Evolutionary conservation across 2,797 vertebrate genomes (phyloP), one percentile per base, ranked within the genome.

Genomic region (Tiaroga cobitis): DNA sequence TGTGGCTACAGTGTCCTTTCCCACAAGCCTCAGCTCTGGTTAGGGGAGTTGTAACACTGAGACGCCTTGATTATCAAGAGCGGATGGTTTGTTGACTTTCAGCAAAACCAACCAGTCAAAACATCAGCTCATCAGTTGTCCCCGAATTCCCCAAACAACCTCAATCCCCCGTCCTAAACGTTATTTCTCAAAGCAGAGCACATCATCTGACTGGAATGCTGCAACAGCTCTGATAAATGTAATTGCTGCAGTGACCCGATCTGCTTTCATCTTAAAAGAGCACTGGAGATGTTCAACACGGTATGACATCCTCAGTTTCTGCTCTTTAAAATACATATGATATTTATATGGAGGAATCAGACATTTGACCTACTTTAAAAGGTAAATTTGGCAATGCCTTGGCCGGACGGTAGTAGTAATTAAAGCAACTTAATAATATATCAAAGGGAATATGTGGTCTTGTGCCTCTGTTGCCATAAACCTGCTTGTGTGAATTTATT

Each of bases 171-270:
- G 83, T 72, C 87, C 73, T 79, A 88, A 93, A 91, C 88, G 91
- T 90, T 89, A 92, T 92, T 91, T 91, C 86, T 69, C 85, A 84
- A 86, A 88, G 91, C 93, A 89, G 72, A 84, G 87, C 79, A 80
- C 88, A 90, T 92, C 90, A 90, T 78, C 90, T 19, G 75, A 74
- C 83, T 89, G 92, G 92, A 93, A 93, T 92, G 90, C 63, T 85
- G 86, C 78, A 90, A 85, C 83, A 84, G 86, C 63, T 59, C 84
- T 61, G 88, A 85, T 61, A 54, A 89, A 79, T 86, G 81, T 75
- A 78, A 74, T 19, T 10, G 86, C 61, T 81, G 67, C 76, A 81
- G 87, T 84, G 86, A 75, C 63, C 82, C 37, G 81, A 83, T 88
- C 79, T 82, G 65, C 59, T 26, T 78, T 43, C 87, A 84, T 88